These are phyloP conservation scores for Dolichopus griseipennis DNA, from an alignment of 2,888 invertebrate species.

Conservation along the genomic window DNA sequence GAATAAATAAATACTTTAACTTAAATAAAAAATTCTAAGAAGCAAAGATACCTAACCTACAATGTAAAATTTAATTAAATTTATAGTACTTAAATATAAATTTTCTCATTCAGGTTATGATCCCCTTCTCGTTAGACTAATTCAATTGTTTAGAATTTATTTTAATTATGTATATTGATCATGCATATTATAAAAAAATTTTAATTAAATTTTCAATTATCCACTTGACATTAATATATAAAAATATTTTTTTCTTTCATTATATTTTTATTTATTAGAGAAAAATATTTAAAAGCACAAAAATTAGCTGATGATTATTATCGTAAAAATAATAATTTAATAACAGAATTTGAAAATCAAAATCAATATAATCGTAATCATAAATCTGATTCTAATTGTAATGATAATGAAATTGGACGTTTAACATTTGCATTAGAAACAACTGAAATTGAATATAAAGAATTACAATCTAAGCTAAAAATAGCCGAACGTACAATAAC, in stretches of 20 bases:
- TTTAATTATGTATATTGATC: no score
- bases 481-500: constrained; percentile 20
- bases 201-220: no score
- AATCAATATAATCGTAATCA: constrained; percentile 16
- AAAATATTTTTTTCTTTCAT: background rate
- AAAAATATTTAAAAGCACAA: constrained; percentile 22
- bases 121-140: no score
- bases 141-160: no score
- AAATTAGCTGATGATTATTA: constrained; percentile 20
- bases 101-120: no score
- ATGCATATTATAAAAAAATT: no score
- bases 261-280: constrained; percentile 12
- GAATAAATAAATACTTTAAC: no score
- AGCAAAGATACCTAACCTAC: no score
- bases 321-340: constrained; percentile 16
- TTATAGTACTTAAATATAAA: no score
- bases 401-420: constrained; percentile 16
- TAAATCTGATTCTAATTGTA: constrained; percentile 7
- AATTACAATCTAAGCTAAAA: constrained; percentile 19
- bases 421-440: constrained; percentile 21
- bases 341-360: constrained; percentile 11
- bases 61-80: no score
- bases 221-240: no score
- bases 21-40: no score
- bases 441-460: constrained; percentile 20